Percentiles rank a stretch among this genome's conserved stretches.
phyloP scores from a whole-genome alignment of 2,797 vertebrate genomes.

The Sebastiscus tertius region DNA sequence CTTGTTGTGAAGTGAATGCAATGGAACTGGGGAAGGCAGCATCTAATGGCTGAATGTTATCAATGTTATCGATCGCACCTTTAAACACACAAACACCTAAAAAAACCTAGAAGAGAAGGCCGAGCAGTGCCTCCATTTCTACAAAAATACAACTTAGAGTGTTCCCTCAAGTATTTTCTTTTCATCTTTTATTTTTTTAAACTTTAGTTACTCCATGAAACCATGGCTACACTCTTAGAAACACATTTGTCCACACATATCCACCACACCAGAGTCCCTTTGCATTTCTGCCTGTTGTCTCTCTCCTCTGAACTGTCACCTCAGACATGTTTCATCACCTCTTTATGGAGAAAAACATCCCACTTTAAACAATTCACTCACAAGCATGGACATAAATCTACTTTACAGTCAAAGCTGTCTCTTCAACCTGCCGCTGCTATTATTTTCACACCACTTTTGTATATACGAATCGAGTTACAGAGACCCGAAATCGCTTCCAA shows the following conservation, averaged over 20 bases:
- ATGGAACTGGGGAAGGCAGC: too few relatives aligned
- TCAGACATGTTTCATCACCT: slow-evolving; percentile 12
- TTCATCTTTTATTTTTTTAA: neutral
- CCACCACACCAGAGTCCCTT: neutral
- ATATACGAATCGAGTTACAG: neutral
- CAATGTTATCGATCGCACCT: too few relatives aligned
- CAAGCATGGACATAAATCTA: neutral
- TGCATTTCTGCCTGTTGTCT: neutral
- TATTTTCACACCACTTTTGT: neutral
- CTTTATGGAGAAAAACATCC: neutral
- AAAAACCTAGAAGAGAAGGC: neutral
- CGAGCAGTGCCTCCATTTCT: neutral
- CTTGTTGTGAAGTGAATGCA: too few relatives aligned
- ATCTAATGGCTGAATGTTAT: too few relatives aligned
- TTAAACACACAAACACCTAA: neutral
- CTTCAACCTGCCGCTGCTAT: neutral
- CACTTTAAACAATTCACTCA: neutral
- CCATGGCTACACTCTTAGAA: neutral
- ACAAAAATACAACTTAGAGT: neutral
- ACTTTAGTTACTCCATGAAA: neutral
- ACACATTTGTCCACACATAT: slow-evolving; percentile 9
- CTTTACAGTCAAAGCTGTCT: slow-evolving; percentile 3
- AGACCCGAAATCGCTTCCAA: slow-evolving; percentile 17
- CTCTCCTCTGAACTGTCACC: slow-evolving; percentile 14
- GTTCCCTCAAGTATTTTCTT: neutral